phyloP scores from a whole-genome alignment of 2,888 invertebrate species.

The Ametastegia equiseti region DNA sequence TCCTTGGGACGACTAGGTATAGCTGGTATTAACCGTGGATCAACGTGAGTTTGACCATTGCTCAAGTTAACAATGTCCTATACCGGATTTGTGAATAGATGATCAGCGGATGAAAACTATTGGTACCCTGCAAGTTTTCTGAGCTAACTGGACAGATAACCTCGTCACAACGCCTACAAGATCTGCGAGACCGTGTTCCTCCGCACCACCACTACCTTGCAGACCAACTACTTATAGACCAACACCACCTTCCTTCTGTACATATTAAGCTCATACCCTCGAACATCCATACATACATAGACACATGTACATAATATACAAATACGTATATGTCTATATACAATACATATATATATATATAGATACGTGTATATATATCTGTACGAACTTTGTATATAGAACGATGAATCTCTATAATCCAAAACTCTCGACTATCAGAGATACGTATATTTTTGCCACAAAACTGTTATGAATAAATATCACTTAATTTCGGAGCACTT shows the following conservation, averaged over 20 bases:
- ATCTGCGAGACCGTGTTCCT: slow-evolving; percentile 43
- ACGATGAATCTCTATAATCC: slow-evolving; percentile 33
- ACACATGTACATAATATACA: slow-evolving; percentile 15
- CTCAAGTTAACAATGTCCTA: not conserved
- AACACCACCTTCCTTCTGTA: slow-evolving; percentile 28
- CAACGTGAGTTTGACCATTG: not conserved
- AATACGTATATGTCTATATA: not conserved
- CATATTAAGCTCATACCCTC: slow-evolving; percentile 24
- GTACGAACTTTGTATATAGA: slow-evolving; percentile 33
- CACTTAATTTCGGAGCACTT: not conserved
- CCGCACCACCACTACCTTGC: slow-evolving; percentile 31
- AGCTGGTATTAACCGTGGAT: no score
- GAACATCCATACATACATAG: slow-evolving; percentile 9
- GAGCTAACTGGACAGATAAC: slow-evolving; percentile 44
- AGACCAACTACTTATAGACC: slow-evolving; percentile 24
- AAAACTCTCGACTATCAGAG: not conserved
- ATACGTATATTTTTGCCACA: not conserved
- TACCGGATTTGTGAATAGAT: not conserved
- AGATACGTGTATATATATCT: not conserved
- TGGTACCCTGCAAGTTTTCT: slow-evolving; percentile 31
- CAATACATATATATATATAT: not conserved
- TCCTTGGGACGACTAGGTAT: no score
- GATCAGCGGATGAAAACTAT: slow-evolving; percentile 24
- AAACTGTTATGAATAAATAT: slow-evolving; percentile 1
- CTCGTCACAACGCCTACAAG: slow-evolving; percentile 48